Percentiles rank a stretch among this genome's conserved stretches.
These are phyloP conservation scores for Platysteira castanea DNA, from an alignment of 2,113 vertebrate species.

Conservation along the genomic window DNA sequence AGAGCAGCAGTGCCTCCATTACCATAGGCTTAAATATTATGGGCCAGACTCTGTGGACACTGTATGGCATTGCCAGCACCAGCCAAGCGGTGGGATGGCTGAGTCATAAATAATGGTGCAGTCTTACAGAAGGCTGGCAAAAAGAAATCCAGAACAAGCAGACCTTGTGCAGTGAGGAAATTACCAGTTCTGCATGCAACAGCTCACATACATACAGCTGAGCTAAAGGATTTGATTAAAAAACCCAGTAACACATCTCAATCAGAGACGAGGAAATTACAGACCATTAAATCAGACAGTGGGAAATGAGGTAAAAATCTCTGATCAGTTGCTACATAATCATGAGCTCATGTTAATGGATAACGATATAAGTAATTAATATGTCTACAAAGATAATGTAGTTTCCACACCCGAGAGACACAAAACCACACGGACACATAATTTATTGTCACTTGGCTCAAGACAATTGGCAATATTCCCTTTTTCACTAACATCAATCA, in stretches of 20 bases:
- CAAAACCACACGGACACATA: background rate
- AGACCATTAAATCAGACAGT: background rate
- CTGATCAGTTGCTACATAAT: background rate
- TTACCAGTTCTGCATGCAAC: background rate
- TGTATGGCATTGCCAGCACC: background rate
- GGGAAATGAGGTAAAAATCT: background rate
- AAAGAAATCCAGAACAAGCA: background rate
- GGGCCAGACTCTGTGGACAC: background rate
- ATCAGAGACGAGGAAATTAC: background rate
- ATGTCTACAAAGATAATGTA: background rate
- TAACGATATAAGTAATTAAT: background rate
- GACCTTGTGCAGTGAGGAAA: background rate
- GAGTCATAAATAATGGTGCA: background rate
- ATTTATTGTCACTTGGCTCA: background rate
- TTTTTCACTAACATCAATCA: background rate
- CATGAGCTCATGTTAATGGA: background rate
- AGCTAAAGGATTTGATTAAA: background rate
- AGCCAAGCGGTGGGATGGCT: background rate
- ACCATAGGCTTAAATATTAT: background rate
- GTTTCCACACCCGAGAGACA: background rate
- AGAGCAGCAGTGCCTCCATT: background rate
- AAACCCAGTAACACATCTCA: background rate
- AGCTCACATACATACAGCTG: background rate
- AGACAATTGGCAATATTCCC: background rate
- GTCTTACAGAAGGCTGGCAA: background rate